phyloP scores from a whole-genome alignment of 2,888 invertebrate genomes.

The Himalopsyche anomala region DNA sequence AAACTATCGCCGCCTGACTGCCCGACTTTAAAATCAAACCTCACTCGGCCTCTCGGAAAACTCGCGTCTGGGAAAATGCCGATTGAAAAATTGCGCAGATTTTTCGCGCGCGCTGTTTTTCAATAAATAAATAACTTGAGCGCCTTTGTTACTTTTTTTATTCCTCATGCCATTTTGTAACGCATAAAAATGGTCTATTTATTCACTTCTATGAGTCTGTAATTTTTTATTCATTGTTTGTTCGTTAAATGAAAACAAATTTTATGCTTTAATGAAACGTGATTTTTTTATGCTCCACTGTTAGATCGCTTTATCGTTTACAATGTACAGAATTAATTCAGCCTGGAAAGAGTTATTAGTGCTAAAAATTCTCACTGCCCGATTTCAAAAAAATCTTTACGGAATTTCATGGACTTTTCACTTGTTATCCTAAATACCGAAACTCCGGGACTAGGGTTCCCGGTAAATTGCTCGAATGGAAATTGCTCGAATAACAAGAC shows the following conservation, averaged over 20 bases:
- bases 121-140: neutral
- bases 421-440: no score
- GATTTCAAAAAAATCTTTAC: no score
- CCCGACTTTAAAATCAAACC: constrained; percentile 41
- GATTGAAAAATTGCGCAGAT: constrained; percentile 43
- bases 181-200: neutral
- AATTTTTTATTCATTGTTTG: neutral
- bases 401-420: no score
- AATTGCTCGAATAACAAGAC: no score
- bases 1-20: constrained; percentile 41
- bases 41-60: constrained; percentile 15
- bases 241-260: neutral
- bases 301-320: no score
- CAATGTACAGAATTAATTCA: no score
- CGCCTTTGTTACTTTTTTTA: constrained; percentile 1
- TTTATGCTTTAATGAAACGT: neutral
- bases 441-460: no score
- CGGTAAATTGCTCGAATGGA: no score
- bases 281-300: neutral
- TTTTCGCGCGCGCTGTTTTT: neutral
- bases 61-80: constrained; percentile 25
- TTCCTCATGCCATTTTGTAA: neutral
- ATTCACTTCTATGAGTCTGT: neutral
- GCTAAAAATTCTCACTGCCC: no score
- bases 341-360: no score